Base-by-base conservation (phyloP, 2,113 vertebrate genomes). In the Actenoides lindsayi region DNA sequence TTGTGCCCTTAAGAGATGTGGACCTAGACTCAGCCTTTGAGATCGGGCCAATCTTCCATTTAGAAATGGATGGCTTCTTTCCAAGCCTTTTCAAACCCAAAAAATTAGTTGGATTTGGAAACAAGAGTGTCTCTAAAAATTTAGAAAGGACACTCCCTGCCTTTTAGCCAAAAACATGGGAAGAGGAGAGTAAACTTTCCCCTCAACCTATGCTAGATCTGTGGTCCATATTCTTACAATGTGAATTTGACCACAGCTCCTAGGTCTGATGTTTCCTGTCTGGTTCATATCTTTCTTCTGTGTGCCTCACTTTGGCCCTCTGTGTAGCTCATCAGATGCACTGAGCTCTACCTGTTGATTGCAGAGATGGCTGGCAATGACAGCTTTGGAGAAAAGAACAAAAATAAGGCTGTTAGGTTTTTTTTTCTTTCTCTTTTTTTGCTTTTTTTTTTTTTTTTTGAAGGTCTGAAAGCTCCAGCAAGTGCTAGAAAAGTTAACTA, bases 381-480 rank as follows among this genome's bases (percentile, higher is more conserved):
- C 28, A 92, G 8, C 48, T 69, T 48, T 31, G 51, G 35, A 89
- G 65, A 87, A 79, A 79, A 96, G 63, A 83, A 75, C 11, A 11
- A 89, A 93, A 86, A 28, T 5, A 60, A n/a, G 24, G 5, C 42
- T 81, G 11, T 60, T 81, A 7, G 20, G 6, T 20, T 27, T 46
- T 83, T 83, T 83, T 83, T 20, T 9, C 17, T 46, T 82, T 73
- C 46, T 75, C 33, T 59, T 77, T 70, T 96, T 97, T 96, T 76
- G 46, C 80, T 25, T 51, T 50, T 59, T 77, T 69, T 95, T 24
- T 50, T 50, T 46, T 46, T 93, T 94, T 97, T 60, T 96, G 87
- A 74, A 96, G 92, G 88, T 95, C 95, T 97, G 93, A 95, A 97
- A 97, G 90, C 94, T 96, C 57, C 87, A 93, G 88, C 92, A 97